Evolutionary conservation across 2,797 vertebrate species (phyloP), one percentile per base, ranked within the genome.

Genomic region (Parauchenoglanis punctatus): DNA sequence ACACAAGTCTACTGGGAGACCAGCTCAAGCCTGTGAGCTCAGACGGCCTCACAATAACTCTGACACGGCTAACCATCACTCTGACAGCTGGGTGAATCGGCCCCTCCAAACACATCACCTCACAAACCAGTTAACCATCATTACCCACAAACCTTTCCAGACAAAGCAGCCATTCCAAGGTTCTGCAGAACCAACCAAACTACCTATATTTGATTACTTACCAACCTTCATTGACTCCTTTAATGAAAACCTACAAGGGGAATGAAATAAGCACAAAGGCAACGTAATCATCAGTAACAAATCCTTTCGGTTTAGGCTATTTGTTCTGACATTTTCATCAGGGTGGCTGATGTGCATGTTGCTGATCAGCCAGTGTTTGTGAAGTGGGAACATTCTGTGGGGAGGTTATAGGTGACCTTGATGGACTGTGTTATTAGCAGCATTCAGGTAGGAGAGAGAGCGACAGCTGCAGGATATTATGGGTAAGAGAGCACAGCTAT

Each of bases 11-110:
- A 85, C 77, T 86, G 92, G 92, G 93, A 94, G 91, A 93, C 91
- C 92, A 90, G 90, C 49, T 83, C 76, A 44, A 86, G 81, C 49
- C 82, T 84, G 88, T 56, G 90, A n/a, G 86, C 94, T 92, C 92
- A 88, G 89, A 86, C 90, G 90, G 93, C 93, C 92, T 67, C 92
- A 91, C 93, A 94, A 94, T 87, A 88, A 92, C 93, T 94, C 88
- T 94, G 95, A 95, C 95, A 94, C 88, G 44, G 89, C 89, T 86
- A 90, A 93, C 90, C 92, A 91, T 91, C 92, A 89, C 85, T 90
- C 91, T 95, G 94, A 95, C 95, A 96, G 93, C 92, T 93, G 93
- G 95, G 93, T 93, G 93, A 94, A 94, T 96, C 94, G 92, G 94
- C 93, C 92, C 93, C 92, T 94, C 93, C 91, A 93, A 94, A 93